Evolutionary conservation across 2,888 invertebrate species (phyloP), one percentile per base, ranked within the genome.

Genomic region (Isotomurus palustris): DNA sequence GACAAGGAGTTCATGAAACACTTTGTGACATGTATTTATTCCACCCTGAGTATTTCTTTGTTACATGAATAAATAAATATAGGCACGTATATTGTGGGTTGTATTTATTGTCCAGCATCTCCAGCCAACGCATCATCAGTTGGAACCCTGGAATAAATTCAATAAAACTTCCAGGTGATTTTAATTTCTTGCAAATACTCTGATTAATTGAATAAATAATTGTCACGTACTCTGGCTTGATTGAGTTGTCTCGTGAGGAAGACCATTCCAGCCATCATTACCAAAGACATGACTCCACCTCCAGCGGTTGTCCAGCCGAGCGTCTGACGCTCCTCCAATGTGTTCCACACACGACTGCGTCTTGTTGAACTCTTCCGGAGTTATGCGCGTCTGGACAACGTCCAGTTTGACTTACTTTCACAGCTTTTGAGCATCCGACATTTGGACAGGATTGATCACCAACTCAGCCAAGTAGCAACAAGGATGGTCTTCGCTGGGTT

Each of bases 351-450:
- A 47, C 28, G 25, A 25, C 17, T 47, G 47, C 4, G 47, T 47
- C 24, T 47, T 47, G 17, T 47, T 47, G 22, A 47, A 47, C n/a
- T 47, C 47, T n/a, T n/a, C n/a, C n/a, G n/a, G n/a, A n/a, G n/a
- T n/a, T n/a, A n/a, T n/a, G n/a, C n/a, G n/a, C n/a, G n/a, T n/a
- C n/a, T n/a, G n/a, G n/a, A n/a, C n/a, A n/a, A n/a, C n/a, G n/a
- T n/a, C n/a, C n/a, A n/a, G n/a, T n/a, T n/a, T n/a, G n/a, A n/a
- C n/a, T n/a, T n/a, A n/a, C n/a, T n/a, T n/a, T n/a, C n/a, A n/a
- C n/a, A n/a, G n/a, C 28, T 47, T 25, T n/a, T 47, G 47, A 27
- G 47, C 25, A 8, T 25, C 25, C 3, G 14, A 4, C n/a, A 28
- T 6, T 4, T 3, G 25, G 4, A 47, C n/a, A 6, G 47, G 47